Evolutionary conservation across 1,140 invertebrate genomes (phyloP).

Genomic region (Drosophila novamexicana): DNA sequence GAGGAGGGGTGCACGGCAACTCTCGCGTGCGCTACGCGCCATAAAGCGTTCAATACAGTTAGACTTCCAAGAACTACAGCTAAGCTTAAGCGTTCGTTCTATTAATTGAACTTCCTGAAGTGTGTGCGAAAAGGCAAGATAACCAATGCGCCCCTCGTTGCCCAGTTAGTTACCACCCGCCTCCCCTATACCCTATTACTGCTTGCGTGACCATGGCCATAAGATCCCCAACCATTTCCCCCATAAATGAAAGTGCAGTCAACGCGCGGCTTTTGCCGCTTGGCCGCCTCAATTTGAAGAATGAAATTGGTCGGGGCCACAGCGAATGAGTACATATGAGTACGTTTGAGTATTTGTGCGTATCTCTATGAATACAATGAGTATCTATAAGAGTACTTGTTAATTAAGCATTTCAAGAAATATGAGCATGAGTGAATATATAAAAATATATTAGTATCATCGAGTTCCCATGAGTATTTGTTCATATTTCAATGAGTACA

Average conservation of each 20-base stretch:
- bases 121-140: conserved; percentile 51
- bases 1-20: conserved; percentile 9
- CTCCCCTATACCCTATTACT: not conserved
- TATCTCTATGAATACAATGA: too few relatives aligned
- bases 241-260: conserved; percentile 52
- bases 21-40: conserved; percentile 70
- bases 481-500: not conserved
- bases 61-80: conserved; percentile 63
- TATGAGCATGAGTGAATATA: too few relatives aligned
- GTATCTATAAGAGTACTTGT: not conserved
- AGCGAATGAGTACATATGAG: conserved; percentile 9
- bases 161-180: not conserved
- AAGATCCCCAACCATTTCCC: not conserved
- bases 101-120: conserved; percentile 78
- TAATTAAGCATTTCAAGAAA: too few relatives aligned
- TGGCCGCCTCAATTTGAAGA: conserved; percentile 77
- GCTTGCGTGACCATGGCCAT: conserved; percentile 30
- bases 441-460: conserved; percentile 7
- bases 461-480: not conserved
- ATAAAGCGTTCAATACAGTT: conserved; percentile 82
- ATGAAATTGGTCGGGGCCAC: conserved; percentile 68
- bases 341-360: conserved; percentile 17
- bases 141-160: not conserved
- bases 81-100: conserved; percentile 68
- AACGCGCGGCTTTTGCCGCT: conserved; percentile 61